Conservation (phyloP, 2,888 invertebrate genomes). For the Bombylius major region DNA sequence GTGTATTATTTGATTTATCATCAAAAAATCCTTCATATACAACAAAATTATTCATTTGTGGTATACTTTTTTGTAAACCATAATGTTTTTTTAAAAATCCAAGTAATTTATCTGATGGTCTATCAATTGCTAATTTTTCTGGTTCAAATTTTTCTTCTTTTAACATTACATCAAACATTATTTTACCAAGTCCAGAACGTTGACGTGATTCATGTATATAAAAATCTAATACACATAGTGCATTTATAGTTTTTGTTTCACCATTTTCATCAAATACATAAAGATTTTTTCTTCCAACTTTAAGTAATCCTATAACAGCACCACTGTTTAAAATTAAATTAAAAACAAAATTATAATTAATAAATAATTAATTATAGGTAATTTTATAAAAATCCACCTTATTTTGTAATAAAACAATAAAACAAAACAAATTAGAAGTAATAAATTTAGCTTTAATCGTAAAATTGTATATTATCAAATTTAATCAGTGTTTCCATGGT, state of each 20-base stretch:
- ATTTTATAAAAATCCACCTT: too few relatives aligned
- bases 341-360: not conserved
- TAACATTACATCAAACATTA: conserved; percentile 76
- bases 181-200: conserved; percentile 71
- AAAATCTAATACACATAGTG: conserved; percentile 87
- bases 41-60: conserved; percentile 80
- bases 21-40: conserved; percentile 71
- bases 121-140: conserved; percentile 75
- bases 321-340: conserved; percentile 44
- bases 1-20: conserved; percentile 13
- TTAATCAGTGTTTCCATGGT: too few relatives aligned
- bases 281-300: conserved; percentile 79
- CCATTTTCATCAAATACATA: conserved; percentile 68
- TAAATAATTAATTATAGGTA: not conserved
- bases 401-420: too few relatives aligned
- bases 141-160: conserved; percentile 56
- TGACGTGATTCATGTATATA: conserved; percentile 76
- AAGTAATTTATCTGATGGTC: conserved; percentile 81
- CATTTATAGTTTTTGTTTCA: conserved; percentile 61
- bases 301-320: conserved; percentile 71
- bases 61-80: conserved; percentile 47
- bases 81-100: conserved; percentile 79
- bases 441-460: too few relatives aligned
- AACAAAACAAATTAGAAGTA: too few relatives aligned
- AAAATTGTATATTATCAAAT: too few relatives aligned